Conservation (phyloP, 2,113 vertebrate species). For the Callaeas wilsoni region DNA sequence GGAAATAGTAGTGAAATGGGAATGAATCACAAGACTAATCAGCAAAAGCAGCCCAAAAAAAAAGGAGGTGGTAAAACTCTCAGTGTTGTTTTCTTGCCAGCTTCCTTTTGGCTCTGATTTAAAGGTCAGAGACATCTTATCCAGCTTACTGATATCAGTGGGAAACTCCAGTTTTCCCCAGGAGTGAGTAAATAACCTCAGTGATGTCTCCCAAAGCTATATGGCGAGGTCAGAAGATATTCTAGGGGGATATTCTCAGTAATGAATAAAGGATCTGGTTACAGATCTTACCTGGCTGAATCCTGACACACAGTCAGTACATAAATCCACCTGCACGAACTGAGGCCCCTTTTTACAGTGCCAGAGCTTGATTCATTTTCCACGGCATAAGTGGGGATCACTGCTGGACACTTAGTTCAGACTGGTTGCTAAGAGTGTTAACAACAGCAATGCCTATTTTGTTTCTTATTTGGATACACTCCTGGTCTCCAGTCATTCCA, state of each 20-base stretch:
- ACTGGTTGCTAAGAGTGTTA: not conserved
- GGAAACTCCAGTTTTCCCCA: not conserved
- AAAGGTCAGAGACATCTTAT: not conserved
- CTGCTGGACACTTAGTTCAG: not conserved
- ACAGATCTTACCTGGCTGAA: not conserved
- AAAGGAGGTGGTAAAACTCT: not conserved
- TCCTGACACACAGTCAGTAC: not conserved
- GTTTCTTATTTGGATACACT: not conserved
- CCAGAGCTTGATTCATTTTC: not conserved
- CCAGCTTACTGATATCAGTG: not conserved
- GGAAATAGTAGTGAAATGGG: not conserved
- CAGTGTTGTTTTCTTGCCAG: not conserved
- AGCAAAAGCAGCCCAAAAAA: not conserved
- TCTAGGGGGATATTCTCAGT: not conserved
- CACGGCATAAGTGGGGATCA: not conserved
- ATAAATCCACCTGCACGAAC: not conserved
- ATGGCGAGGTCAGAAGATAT: not conserved
- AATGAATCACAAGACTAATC: not conserved
- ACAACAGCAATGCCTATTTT: not conserved
- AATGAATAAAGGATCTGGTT: not conserved
- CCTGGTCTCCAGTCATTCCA: not conserved
- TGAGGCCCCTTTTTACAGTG: not conserved
- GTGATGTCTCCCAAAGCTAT: not conserved
- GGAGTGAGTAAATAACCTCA: not conserved
- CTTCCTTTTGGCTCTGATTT: not conserved